Percentiles rank a stretch among this genome's conserved stretches.
phyloP scores from a whole-genome alignment of 2,888 invertebrate species.

The Tuberolachnus salignus region DNA sequence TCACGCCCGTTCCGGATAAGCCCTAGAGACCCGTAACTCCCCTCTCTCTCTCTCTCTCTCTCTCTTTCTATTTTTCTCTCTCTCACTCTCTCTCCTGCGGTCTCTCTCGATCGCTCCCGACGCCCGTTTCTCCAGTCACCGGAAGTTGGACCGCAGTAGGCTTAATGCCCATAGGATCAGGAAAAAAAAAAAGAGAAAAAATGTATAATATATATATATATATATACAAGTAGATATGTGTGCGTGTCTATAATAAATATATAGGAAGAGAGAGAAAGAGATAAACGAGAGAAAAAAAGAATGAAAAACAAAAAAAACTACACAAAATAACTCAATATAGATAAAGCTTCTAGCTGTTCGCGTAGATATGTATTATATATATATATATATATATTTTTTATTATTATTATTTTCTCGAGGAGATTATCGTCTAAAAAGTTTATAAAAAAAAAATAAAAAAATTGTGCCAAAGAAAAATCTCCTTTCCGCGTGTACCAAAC shows the following conservation, averaged over 20 bases:
- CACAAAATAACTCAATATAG: conserved; percentile 27
- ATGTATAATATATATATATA: conserved; percentile 20
- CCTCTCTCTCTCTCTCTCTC: conserved; percentile 27
- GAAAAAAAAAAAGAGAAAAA: conserved; percentile 33
- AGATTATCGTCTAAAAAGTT: conserved; percentile 30
- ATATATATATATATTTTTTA: conserved; percentile 29
- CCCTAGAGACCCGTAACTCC: conserved; percentile 56
- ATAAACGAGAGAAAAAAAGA: conserved; percentile 10
- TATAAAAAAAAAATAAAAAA: conserved; percentile 7
- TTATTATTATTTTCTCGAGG: neutral
- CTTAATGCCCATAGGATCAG: conserved; percentile 55
- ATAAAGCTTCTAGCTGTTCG: conserved; percentile 27
- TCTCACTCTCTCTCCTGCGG: conserved; percentile 16
- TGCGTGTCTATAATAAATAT: too few relatives aligned
- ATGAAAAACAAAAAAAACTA: conserved; percentile 16
- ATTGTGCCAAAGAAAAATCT: neutral
- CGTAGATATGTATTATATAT: too few relatives aligned
- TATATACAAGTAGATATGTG: neutral
- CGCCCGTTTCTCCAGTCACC: conserved; percentile 46
- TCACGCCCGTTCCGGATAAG: conserved; percentile 57
- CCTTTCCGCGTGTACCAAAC: neutral
- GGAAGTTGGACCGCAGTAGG: conserved; percentile 57
- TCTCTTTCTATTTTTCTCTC: conserved; percentile 7
- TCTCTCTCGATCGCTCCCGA: neutral
- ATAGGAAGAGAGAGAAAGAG: too few relatives aligned